Conservation (phyloP, 1,140 invertebrate genomes). For the Cepaea nemoralis region DNA sequence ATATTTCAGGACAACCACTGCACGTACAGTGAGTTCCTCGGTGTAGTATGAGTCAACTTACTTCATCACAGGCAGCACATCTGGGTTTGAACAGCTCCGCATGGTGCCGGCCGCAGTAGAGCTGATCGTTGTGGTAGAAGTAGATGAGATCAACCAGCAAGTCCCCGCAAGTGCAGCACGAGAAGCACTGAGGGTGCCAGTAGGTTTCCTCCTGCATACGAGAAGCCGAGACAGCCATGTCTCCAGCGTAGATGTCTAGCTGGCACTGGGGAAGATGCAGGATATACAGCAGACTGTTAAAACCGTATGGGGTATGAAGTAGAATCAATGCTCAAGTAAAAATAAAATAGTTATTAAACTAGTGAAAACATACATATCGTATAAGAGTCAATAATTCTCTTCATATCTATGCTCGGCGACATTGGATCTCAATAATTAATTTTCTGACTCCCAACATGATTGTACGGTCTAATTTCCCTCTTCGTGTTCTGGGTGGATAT, state of each 20-base stretch:
- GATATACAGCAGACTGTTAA: neutral
- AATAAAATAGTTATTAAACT: no score
- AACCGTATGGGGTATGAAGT: no score
- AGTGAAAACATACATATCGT: no score
- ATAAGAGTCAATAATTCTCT: no score
- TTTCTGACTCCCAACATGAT: neutral
- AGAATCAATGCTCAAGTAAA: no score
- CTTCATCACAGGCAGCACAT: constrained; percentile 97
- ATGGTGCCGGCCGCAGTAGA: constrained; percentile 96
- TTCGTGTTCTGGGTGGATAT: no score
- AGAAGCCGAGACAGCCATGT: constrained; percentile 91
- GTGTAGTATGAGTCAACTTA: no score
- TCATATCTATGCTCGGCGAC: no score
- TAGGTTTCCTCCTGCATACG: constrained; percentile 83
- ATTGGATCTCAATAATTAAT: neutral
- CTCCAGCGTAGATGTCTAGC: constrained; percentile 84
- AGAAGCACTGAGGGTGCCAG: constrained; percentile 95
- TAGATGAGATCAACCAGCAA: constrained; percentile 99
- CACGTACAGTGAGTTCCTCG: no score
- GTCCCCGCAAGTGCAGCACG: constrained; percentile 90
- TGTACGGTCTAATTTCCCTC: no score
- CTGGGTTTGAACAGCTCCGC: constrained; percentile 95
- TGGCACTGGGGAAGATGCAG: constrained; percentile 79
- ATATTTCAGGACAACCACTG: no score
- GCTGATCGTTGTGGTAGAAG: constrained; percentile 84